Conservation (phyloP, 2,113 vertebrate species). For the Rattus rattus region DNA sequence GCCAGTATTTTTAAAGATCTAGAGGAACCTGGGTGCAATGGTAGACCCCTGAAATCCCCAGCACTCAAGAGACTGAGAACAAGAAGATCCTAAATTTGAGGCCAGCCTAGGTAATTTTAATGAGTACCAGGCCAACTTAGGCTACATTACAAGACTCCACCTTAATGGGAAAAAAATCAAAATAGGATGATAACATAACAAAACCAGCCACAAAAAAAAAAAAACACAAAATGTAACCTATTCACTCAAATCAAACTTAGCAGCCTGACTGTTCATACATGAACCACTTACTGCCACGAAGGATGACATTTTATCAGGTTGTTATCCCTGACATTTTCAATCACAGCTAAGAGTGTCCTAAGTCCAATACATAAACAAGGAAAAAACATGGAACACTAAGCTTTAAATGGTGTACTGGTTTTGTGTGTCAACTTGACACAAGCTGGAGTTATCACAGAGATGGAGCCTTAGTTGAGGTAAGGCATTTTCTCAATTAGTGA, state of each 20-base stretch:
- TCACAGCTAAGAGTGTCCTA: constrained; percentile 1
- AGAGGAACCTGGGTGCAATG: accelerated
- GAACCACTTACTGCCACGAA: background rate
- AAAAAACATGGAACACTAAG: background rate
- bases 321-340: constrained; percentile 17
- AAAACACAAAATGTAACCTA: constrained; percentile 14
- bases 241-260: background rate
- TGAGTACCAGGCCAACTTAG: background rate
- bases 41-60: background rate
- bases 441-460: too few species aligned
- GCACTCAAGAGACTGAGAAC: background rate
- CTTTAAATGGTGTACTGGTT: too few species aligned
- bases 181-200: background rate
- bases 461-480: too few species aligned
- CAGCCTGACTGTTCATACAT: background rate
- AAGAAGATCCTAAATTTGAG: background rate
- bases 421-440: too few species aligned
- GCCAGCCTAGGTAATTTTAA: background rate
- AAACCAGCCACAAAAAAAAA: constrained; percentile 45
- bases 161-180: background rate
- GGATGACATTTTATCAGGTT: background rate
- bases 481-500: too few species aligned
- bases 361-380: background rate
- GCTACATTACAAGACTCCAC: background rate
- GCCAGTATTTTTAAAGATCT: constrained; percentile 5